Evolutionary conservation across 2,888 invertebrate species (phyloP).

Genomic region (Syrphus vitripennis): DNA sequence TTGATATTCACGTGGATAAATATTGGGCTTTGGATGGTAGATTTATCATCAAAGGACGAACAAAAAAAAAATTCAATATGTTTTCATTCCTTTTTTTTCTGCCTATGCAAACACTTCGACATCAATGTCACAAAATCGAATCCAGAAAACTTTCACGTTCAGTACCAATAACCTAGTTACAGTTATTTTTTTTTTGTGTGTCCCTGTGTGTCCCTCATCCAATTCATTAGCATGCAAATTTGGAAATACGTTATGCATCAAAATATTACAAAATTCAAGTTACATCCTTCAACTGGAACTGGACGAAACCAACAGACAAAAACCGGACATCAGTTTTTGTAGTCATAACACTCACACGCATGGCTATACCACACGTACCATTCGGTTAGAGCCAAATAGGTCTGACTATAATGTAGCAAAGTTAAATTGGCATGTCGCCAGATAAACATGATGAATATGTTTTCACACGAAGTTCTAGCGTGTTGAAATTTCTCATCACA

Average conservation of each 20-base stretch:
- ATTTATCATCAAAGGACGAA: neutral
- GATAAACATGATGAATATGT: slow-evolving; percentile 62
- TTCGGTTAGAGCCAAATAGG: neutral
- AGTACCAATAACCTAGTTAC: neutral
- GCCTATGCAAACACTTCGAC: neutral
- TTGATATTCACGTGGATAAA: slow-evolving; percentile 51
- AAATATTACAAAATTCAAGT: slow-evolving; percentile 26
- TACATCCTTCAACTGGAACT: neutral
- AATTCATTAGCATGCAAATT: slow-evolving; percentile 66
- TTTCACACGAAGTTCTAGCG: slow-evolving; percentile 16
- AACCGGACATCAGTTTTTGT: slow-evolving; percentile 17
- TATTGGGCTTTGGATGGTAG: neutral
- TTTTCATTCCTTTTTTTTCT: slow-evolving; percentile 10
- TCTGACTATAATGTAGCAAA: neutral
- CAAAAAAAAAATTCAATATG: slow-evolving; percentile 26
- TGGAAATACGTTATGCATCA: slow-evolving; percentile 45
- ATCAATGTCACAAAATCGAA: slow-evolving; percentile 10
- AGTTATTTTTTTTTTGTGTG: neutral
- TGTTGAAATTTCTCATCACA: neutral
- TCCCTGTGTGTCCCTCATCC: neutral
- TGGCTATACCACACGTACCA: neutral
- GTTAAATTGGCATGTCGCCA: slow-evolving; percentile 66
- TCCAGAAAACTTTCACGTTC: neutral
- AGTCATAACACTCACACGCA: neutral
- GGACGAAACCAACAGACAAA: neutral